Evolutionary conservation across 2,888 invertebrate genomes (phyloP), one percentile per base, ranked within the genome.

Genomic region (Alviniconcha strummeri): DNA sequence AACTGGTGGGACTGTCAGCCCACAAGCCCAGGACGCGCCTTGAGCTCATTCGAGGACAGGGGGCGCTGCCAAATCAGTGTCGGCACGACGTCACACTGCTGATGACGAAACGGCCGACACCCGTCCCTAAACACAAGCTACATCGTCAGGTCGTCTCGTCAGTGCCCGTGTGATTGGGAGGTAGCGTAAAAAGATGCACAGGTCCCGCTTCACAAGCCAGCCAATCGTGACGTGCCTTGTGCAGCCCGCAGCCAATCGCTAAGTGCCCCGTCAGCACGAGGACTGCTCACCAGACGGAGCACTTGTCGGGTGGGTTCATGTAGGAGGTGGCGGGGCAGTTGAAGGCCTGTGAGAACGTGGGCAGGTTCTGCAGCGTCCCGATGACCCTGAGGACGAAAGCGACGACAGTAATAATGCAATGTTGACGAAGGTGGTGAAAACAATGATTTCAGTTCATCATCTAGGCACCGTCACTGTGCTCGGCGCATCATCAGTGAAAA

Each of bases 331-430:
- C 79, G n/a, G 87, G 85, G 83, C 92, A 92, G 7, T 85, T 85
- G 84, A 90, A 92, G 9, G 89, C 90, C 76, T 90, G 86, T 1
- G 90, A 85, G 84, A 92, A 92, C 15, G 88, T 90, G 55, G 81
- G 75, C 8, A 90, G 89, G 83, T 92, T 91, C 56, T 90, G 90
- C 17, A 92, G 87, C 55, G 91, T 90, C 36, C 91, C 91, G 36
- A 91, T 90, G 5, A 92, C 90, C 84, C 91, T 92, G 90, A 57
- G 90, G 88, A 69, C 52, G 83, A 60, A 8, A 60, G 60, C 60
- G 13, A 8, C 60, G 13, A 11, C 60, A 60, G 36, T 36, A 36
- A 36, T 36, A 36, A 36, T 36, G 36, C 36, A 36, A 3, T 36
- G 36, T 36, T 36, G 36, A 36, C 36, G 36, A 36, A 36, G 36